These are phyloP conservation scores for Calephelis nemesis DNA, from an alignment of 1,140 invertebrate species.

Conservation along the genomic window DNA sequence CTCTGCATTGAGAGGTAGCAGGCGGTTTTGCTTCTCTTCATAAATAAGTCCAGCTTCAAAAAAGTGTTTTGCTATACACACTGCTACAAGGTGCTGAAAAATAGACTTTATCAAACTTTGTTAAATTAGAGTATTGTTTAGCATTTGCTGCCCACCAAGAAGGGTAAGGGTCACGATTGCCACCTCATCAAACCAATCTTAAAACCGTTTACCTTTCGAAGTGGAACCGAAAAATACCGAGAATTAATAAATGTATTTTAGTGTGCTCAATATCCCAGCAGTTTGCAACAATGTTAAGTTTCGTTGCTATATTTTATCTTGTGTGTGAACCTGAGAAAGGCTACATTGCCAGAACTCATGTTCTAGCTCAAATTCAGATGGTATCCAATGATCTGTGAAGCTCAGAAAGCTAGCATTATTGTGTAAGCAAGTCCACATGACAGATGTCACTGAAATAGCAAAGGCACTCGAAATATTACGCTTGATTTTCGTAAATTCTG, in stretches of 20 bases:
- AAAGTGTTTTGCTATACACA: slow-evolving; percentile 42
- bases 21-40: slow-evolving; percentile 38
- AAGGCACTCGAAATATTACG: slow-evolving; percentile 34
- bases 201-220: slow-evolving; percentile 34
- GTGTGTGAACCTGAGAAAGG: slow-evolving; percentile 38
- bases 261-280: slow-evolving; percentile 35
- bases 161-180: too few relatives aligned
- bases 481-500: slow-evolving; percentile 38
- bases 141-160: too few relatives aligned
- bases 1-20: slow-evolving; percentile 38
- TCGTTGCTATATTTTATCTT: slow-evolving; percentile 38
- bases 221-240: slow-evolving; percentile 34
- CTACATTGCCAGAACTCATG: slow-evolving; percentile 46
- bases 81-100: slow-evolving; percentile 26
- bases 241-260: slow-evolving; percentile 39
- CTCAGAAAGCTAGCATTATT: slow-evolving; percentile 45
- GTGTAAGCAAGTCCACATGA: slow-evolving; percentile 44
- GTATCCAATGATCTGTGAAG: slow-evolving; percentile 48
- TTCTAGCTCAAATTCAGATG: slow-evolving; percentile 35
- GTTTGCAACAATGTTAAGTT: slow-evolving; percentile 34
- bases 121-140: too few relatives aligned
- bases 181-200: slow-evolving; percentile 30
- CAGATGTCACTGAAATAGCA: slow-evolving; percentile 41
- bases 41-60: slow-evolving; percentile 42
- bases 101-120: too few relatives aligned